Conservation (phyloP, 35 echinoderm and acorn worm species). For the Acanthaster planci region DNA sequence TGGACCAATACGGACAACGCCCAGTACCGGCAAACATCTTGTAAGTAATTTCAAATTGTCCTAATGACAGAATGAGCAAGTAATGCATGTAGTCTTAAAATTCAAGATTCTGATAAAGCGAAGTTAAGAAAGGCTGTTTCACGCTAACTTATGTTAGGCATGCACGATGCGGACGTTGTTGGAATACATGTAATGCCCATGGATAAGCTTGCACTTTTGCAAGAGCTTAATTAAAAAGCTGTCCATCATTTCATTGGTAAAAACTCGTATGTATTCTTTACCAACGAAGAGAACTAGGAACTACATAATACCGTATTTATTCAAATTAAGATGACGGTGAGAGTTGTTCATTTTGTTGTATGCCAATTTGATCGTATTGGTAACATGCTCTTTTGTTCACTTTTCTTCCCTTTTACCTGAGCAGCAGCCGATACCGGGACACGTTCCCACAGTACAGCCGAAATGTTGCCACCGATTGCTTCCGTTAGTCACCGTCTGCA, state of each 20-base stretch:
- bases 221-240: not conserved
- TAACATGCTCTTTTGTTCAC: not conserved
- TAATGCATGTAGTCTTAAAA: too few species aligned
- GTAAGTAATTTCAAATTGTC: constrained; percentile 57
- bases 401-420: not conserved
- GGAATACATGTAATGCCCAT: not conserved
- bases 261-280: not conserved
- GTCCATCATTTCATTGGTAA: not conserved
- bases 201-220: not conserved
- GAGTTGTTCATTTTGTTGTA: too few species aligned
- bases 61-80: not conserved
- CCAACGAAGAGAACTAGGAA: not conserved
- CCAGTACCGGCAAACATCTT: constrained; percentile 93
- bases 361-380: too few species aligned
- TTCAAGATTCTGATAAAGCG: too few species aligned
- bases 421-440: constrained; percentile 83
- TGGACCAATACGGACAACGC: constrained; percentile 93
- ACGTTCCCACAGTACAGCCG: constrained; percentile 90
- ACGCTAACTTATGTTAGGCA: too few species aligned
- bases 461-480: constrained; percentile 73
- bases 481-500: constrained; percentile 31
- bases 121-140: too few species aligned
- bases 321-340: too few species aligned
- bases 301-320: not conserved
- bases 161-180: too few species aligned